Evolutionary conservation across 2,797 vertebrate species (phyloP), one percentile per base, ranked within the genome.

Genomic region (Distichodus sexfasciatus): DNA sequence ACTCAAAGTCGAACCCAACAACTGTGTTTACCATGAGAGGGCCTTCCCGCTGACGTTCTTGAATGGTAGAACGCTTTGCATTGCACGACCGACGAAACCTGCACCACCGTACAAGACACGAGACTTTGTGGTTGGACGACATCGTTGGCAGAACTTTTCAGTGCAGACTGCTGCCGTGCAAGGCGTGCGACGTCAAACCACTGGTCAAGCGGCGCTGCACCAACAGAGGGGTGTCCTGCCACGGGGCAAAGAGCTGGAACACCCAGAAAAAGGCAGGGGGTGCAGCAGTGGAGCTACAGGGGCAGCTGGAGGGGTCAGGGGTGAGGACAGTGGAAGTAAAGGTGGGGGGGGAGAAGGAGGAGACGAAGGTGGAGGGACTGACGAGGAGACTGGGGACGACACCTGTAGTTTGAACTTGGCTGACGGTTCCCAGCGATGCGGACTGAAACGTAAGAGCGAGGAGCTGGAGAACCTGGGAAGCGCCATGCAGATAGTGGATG

Each of bases 401-500:
- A 87, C 90, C 82, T 89, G 89, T 90, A 87, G 83, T 76, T 88
- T 93, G 41, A 89, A 93, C 86, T 90, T 89, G 83, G 85, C 90
- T 67, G 94, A 96, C 77, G 87, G 91, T 83, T 86, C 93, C 85
- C 94, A 95, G 92, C 87, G 94, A 98, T 98, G 97, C 75, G 96
- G 96, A 84, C 84, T 97, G 91, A 99, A 99, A 94, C 96, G 97
- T 94, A 98, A 99, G 87, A 98, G 96, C 35, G 93, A 97, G 84
- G 97, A 98, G 84, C 83, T 98, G 81, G 96, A 97, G 75, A 95
- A 91, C 79, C 91, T 90, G 66, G 91, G 86, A 84, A 82, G 93
- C 92, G 76, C 91, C 80, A 99, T 99, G 97, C 97, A 99, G 95
- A 99, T 99, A 84, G 95, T 99, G 0, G 97, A 99, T 76, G 97